phyloP scores from a whole-genome alignment of 2,797 vertebrate genomes.

The Anniella stebbinsi region DNA sequence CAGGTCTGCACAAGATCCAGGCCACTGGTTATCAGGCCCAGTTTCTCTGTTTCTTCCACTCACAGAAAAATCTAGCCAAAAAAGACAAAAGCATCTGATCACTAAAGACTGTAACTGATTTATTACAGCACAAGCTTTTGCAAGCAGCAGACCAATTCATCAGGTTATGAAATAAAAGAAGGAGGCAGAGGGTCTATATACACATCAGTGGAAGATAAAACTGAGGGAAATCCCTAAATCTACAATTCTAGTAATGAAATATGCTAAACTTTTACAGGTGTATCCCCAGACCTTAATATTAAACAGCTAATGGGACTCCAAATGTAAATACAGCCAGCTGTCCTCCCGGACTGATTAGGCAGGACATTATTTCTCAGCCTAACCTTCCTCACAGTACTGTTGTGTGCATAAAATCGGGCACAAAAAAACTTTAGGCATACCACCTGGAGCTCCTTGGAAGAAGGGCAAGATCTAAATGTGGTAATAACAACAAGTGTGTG shows the following conservation, averaged over 20 bases:
- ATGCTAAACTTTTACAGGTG: background rate
- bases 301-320: too few species aligned
- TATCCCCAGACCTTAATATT: background rate
- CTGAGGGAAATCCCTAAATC: background rate
- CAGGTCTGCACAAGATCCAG: background rate
- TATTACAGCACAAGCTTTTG: background rate
- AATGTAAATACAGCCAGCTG: background rate
- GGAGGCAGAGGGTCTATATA: background rate
- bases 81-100: background rate
- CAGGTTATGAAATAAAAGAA: background rate
- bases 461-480: background rate
- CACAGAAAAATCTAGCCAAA: background rate
- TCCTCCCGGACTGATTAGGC: background rate
- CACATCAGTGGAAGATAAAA: background rate
- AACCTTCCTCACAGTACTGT: background rate
- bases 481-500: background rate
- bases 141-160: background rate
- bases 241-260: background rate
- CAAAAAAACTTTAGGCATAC: background rate
- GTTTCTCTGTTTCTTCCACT: background rate
- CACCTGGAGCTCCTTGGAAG: background rate
- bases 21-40: background rate
- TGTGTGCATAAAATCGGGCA: background rate
- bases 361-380: background rate
- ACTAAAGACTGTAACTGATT: background rate